A percentile compares a stretch with the other conserved stretches of the same genome.
phyloP scores from a whole-genome alignment of 1,140 invertebrate species.

The Lucilia sericata region DNA sequence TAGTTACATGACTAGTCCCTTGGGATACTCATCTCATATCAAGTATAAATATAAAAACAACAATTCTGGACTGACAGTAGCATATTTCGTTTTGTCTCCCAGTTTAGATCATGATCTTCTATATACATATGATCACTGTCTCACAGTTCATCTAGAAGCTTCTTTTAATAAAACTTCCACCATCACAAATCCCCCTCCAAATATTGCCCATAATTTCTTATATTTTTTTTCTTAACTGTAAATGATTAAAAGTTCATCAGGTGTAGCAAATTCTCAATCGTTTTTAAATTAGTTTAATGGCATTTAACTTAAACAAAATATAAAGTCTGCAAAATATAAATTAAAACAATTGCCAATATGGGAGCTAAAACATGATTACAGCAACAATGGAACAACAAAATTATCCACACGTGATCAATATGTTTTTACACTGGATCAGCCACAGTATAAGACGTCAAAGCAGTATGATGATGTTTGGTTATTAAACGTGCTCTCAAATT shows the following conservation, averaged over 20 bases:
- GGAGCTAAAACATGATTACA: slow-evolving; percentile 56
- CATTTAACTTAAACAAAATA: slow-evolving; percentile 54
- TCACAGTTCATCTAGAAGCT: too few species aligned
- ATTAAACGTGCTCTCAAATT: not conserved
- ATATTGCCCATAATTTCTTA: too few species aligned
- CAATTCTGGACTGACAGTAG: too few species aligned
- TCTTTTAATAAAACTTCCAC: too few species aligned
- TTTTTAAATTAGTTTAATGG: slow-evolving; percentile 68
- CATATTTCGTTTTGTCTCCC: too few species aligned
- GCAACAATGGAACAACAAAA: slow-evolving; percentile 7
- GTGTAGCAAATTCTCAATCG: slow-evolving; percentile 60
- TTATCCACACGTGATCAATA: slow-evolving; percentile 42
- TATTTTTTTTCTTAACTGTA: not conserved
- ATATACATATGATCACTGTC: too few species aligned
- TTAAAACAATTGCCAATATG: slow-evolving; percentile 64
- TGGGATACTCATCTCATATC: too few species aligned
- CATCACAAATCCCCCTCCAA: too few species aligned
- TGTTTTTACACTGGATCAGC: not conserved
- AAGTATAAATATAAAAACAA: too few species aligned
- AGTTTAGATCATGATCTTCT: too few species aligned
- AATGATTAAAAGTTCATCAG: slow-evolving; percentile 45
- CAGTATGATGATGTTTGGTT: not conserved
- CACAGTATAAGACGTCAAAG: not conserved
- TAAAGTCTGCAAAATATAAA: not conserved
- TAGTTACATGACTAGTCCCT: too few species aligned